phyloP scores from a whole-genome alignment of 2,113 vertebrate species.

The Etheostoma cragini region DNA sequence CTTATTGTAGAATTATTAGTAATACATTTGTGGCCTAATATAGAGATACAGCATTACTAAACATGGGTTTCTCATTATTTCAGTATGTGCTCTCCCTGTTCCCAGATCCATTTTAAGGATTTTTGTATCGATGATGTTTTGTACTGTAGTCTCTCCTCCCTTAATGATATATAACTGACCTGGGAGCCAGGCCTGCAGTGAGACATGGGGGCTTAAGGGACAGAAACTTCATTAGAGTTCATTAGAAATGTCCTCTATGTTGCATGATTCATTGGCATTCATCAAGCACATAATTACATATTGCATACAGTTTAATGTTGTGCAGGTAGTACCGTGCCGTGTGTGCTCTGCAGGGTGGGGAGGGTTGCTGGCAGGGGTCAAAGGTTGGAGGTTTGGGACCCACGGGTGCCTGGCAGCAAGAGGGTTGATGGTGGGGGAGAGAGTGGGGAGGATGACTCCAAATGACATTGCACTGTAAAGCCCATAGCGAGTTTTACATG shows the following conservation, averaged over 20 bases:
- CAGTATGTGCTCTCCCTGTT: slow-evolving; percentile 48
- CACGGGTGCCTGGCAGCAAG: slow-evolving; percentile 1
- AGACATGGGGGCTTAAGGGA: slow-evolving; percentile 51
- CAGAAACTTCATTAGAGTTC: slow-evolving; percentile 39
- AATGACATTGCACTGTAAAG: slow-evolving; percentile 27
- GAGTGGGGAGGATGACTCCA: slow-evolving; percentile 34
- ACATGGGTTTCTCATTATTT: slow-evolving; percentile 71
- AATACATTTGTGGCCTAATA: slow-evolving; percentile 58
- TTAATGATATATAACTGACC: slow-evolving; percentile 56
- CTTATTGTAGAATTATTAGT: slow-evolving; percentile 52
- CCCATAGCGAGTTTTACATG: background rate
- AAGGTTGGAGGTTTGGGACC: slow-evolving; percentile 29
- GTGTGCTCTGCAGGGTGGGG: slow-evolving; percentile 14
- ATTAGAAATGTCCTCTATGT: slow-evolving; percentile 41
- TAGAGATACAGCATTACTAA: slow-evolving; percentile 49
- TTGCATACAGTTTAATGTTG: slow-evolving; percentile 39
- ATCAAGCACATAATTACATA: slow-evolving; percentile 61
- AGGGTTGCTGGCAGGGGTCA: slow-evolving; percentile 13
- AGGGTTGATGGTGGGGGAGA: background rate
- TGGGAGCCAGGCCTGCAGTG: slow-evolving; percentile 21
- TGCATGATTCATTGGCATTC: slow-evolving; percentile 40
- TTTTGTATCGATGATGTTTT: slow-evolving; percentile 74
- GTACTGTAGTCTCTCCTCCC: slow-evolving; percentile 51
- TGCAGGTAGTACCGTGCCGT: background rate
- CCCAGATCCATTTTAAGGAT: slow-evolving; percentile 72